phyloP scores from a whole-genome alignment of 2,113 vertebrate genomes.

The Herpailurus yagouaroundi region DNA sequence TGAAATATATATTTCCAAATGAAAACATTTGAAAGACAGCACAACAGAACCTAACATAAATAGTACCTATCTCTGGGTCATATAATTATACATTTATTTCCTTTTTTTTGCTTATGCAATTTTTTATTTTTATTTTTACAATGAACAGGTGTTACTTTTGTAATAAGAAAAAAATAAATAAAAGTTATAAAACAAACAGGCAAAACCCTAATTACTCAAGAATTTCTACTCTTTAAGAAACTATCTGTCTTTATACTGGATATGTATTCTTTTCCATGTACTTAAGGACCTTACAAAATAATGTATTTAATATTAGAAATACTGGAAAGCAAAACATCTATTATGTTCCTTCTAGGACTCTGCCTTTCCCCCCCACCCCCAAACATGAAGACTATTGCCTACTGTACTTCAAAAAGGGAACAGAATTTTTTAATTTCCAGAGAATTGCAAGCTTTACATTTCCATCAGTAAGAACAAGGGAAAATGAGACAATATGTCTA shows the following conservation, averaged over 20 bases:
- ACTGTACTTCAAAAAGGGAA: not conserved
- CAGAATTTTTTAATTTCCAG: not conserved
- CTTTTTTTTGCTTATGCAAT: not conserved
- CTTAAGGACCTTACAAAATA: not conserved
- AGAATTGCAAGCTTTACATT: constrained; percentile 44
- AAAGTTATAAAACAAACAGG: not conserved
- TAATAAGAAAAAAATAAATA: constrained; percentile 16
- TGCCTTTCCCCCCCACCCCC: not conserved
- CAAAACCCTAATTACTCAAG: constrained; percentile 25
- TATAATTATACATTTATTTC: not conserved
- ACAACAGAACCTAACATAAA: not conserved
- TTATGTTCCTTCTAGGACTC: not conserved
- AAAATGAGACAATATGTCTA: not conserved
- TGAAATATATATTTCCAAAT: not conserved
- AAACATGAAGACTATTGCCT: not conserved
- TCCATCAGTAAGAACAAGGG: not conserved
- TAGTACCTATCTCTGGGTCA: not conserved
- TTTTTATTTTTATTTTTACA: not conserved
- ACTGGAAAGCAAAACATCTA: not conserved
- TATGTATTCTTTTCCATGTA: not conserved
- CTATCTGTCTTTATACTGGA: not conserved
- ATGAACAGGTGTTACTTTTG: constrained; percentile 25
- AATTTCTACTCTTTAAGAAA: constrained; percentile 38
- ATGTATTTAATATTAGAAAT: not conserved
- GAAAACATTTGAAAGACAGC: constrained; percentile 27